A percentile compares a stretch with the other conserved stretches of the same genome.
Conservation (phyloP, 2,797 vertebrate genomes). For the Argentina silus region DNA sequence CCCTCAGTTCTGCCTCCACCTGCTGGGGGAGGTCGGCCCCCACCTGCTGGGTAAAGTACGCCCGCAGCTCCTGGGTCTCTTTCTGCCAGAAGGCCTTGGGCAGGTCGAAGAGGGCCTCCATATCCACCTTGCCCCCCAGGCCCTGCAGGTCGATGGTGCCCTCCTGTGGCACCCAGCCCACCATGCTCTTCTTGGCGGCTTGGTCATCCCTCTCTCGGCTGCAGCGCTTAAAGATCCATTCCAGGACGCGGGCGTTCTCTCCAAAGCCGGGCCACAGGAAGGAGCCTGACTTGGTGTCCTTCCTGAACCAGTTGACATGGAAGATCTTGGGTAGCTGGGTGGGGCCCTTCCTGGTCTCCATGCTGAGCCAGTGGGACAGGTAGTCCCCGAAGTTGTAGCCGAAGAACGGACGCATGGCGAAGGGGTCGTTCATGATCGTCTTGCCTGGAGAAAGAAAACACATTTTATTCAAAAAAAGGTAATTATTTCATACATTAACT, state of each 20-base stretch:
- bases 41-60: constrained; percentile 87
- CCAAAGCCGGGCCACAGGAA: constrained; percentile 96
- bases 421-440: constrained; percentile 91
- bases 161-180: constrained; percentile 84
- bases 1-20: constrained; percentile 82
- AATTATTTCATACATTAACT: not conserved
- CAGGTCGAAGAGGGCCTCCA: constrained; percentile 81
- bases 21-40: constrained; percentile 84
- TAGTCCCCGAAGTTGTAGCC: constrained; percentile 95
- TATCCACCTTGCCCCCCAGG: constrained; percentile 74
- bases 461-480: not conserved
- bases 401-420: constrained; percentile 94
- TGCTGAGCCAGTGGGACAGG: constrained; percentile 90
- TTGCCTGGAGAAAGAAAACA: constrained; percentile 75
- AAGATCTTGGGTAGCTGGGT: constrained; percentile 88
- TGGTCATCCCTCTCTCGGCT: constrained; percentile 77
- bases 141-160: constrained; percentile 82
- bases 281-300: constrained; percentile 72
- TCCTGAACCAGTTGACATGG: constrained; percentile 95
- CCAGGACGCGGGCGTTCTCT: constrained; percentile 88
- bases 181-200: constrained; percentile 77
- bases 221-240: constrained; percentile 91
- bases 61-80: constrained; percentile 81
- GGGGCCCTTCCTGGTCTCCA: constrained; percentile 78
- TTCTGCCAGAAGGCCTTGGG: constrained; percentile 89